These are phyloP conservation scores for Teleogryllus oceanicus DNA, from an alignment of 2,888 invertebrate genomes.

Conservation along the genomic window DNA sequence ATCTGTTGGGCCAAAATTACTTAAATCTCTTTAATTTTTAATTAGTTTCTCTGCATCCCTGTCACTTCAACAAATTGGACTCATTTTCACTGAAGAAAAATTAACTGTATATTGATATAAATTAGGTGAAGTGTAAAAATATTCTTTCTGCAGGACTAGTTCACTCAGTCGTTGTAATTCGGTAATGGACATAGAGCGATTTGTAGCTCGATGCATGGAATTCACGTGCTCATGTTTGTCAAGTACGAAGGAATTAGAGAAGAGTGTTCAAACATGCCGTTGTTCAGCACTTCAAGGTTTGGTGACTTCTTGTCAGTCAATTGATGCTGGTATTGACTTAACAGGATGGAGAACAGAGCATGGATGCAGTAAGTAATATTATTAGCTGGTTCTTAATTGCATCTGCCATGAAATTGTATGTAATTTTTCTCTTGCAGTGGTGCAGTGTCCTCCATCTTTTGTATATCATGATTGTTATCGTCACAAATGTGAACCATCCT, in stretches of 20 bases:
- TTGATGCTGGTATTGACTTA: constrained; percentile 60
- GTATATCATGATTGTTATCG: constrained; percentile 81
- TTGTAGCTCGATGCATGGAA: constrained; percentile 69
- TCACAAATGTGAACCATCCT: constrained; percentile 71
- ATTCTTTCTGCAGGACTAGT: constrained; percentile 51
- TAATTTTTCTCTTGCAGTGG: constrained; percentile 51
- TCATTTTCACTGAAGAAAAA: too few relatives aligned
- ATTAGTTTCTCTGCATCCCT: too few relatives aligned
- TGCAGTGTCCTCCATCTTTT: constrained; percentile 68
- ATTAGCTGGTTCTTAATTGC: constrained; percentile 22
- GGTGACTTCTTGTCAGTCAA: constrained; percentile 69
- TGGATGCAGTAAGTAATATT: constrained; percentile 62
- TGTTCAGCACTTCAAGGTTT: constrained; percentile 68
- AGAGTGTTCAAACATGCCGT: constrained; percentile 54
- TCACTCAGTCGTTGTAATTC: constrained; percentile 58
- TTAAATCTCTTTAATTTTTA: too few relatives aligned
- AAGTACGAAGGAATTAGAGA: constrained; percentile 40
- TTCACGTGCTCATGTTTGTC: constrained; percentile 71
- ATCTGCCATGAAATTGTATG: constrained; percentile 28
- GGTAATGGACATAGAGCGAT: constrained; percentile 59
- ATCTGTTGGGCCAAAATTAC: too few relatives aligned
- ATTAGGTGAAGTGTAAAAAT: too few relatives aligned
- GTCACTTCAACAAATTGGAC: too few relatives aligned
- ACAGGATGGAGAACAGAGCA: constrained; percentile 67
- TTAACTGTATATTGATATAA: too few relatives aligned